Conservation (phyloP, 2,113 vertebrate genomes). For the Xyliphius kryptos region DNA sequence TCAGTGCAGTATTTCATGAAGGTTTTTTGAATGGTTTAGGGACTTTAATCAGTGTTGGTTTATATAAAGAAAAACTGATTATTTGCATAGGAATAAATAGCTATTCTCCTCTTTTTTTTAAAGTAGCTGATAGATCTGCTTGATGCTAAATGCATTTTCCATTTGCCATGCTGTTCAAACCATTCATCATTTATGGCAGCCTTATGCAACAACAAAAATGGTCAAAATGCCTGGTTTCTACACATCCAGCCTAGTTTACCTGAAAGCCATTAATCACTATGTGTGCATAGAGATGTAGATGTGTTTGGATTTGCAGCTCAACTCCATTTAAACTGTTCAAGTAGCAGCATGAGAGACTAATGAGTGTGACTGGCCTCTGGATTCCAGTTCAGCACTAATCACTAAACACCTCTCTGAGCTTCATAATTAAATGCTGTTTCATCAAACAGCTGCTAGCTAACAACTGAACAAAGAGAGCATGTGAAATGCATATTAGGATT, state of each 20-base stretch:
- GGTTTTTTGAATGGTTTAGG: no score
- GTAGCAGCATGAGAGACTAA: slow-evolving; percentile 36
- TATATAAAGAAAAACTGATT: no score
- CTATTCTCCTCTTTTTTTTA: no score
- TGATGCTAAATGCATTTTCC: neutral
- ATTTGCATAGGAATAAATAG: no score
- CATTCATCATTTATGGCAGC: neutral
- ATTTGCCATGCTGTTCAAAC: neutral
- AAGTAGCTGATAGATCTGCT: no score
- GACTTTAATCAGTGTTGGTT: no score
- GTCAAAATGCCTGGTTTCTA: slow-evolving; percentile 6
- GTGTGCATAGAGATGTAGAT: neutral
- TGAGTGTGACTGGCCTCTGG: slow-evolving; percentile 35
- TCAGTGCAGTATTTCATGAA: no score
- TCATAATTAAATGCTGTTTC: slow-evolving; percentile 35
- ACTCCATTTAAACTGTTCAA: slow-evolving; percentile 37
- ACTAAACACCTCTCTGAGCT: slow-evolving; percentile 21
- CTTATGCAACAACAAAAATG: neutral
- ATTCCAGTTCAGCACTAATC: slow-evolving; percentile 35
- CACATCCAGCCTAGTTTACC: neutral
- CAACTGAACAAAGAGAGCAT: slow-evolving; percentile 13
- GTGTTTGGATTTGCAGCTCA: slow-evolving; percentile 7
- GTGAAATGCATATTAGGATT: slow-evolving; percentile 14
- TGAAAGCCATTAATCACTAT: slow-evolving; percentile 18
- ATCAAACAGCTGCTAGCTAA: slow-evolving; percentile 30